Evolutionary conservation across 1,140 invertebrate species (phyloP), one percentile per base, ranked within the genome.

Genomic region (Lasioglossum baleicum): DNA sequence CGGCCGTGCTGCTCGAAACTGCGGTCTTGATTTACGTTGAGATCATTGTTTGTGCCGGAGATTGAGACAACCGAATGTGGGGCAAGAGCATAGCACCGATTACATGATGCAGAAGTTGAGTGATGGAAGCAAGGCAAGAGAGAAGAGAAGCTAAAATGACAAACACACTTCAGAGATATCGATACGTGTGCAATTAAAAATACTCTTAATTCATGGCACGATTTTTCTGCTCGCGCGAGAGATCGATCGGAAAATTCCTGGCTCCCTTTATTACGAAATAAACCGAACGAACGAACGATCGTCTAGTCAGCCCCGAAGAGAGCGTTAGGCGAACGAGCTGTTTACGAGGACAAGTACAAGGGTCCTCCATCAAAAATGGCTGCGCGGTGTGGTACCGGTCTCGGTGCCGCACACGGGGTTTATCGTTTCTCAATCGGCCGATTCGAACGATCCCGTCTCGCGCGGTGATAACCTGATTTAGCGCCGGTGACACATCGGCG

Each of bases 341-440:
- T 83, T 83, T 85, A 85, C 53, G 71, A 78, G 60, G 75, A 79
- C 83, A 83, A 83, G 81, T 86, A 86, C 70, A 72, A 83, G 66
- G 77, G 61, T 75, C 66, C 53, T 86, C 35, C 70, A 22, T 85
- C 81, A 88, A 91, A 90, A 88, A 84, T 87, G 66, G 10, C 68
- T 73, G 44, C 73, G 79, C 51, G 51, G 51, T 82, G 69, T 65
- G 61, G 72, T 87, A 87, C 82, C 81, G 83, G 81, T 88, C 83
- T 73, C 65, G 60, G 77, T 8, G 68, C 73, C 68, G 35, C 65
- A 20, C 51, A 53, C 51, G 51, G 51, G 67, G 65, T 71, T 85
- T 83, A 89, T 89, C 84, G 82, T 87, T 88, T 86, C 72, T 80
- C 64, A 75, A 89, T 84, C 69, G 74, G 35, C 51, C 68, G 80